Evolutionary conservation across 2,888 invertebrate genomes (phyloP), one percentile per base, ranked within the genome.

Genomic region (Vesta saturnalis): DNA sequence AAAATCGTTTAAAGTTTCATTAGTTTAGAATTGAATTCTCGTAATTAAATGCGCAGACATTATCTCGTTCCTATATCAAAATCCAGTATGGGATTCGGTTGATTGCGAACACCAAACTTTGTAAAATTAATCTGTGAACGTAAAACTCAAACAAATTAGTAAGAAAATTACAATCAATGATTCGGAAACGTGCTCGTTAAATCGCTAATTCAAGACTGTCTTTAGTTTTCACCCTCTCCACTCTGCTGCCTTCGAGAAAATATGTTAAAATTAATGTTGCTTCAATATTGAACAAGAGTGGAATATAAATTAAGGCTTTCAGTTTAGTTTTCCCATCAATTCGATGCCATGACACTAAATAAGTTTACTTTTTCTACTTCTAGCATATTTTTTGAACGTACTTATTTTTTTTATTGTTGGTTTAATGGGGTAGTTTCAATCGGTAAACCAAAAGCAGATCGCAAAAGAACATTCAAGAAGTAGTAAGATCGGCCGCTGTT

Each of bases 81-180:
- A 67, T 67, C 60, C 8, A 56, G 58, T 64, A 64, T 43, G 49
- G 49, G 60, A 60, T 68, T 56, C 60, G 56, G 60, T 64, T 60
- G 68, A 69, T 69, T 60, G 64, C 68, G 57, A 60, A 64, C 64
- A 61, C 68, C 60, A 64, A 63, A 61, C 64, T 55, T 55, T 68
- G 56, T 30, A 65, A 69, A 69, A 69, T 69, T 69, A 69, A 69
- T 69, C 69, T 54, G 54, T 52, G 68, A 67, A 69, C 68, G 68
- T 69, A 69, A 62, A 69, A 72, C 72, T 70, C 76, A 76, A 80
- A 81, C 81, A 82, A 82, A 82, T 82, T 81, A 82, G 80, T 78
- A 79, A 81, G 82, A 82, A 83, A 83, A 82, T 83, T 82, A 80
- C 79, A 80, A 81, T 82, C 83, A 81, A 82, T 83, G 82, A 82